These are phyloP conservation scores for Chymomyza fuscimana DNA, from an alignment of 2,888 invertebrate genomes.

Conservation along the genomic window DNA sequence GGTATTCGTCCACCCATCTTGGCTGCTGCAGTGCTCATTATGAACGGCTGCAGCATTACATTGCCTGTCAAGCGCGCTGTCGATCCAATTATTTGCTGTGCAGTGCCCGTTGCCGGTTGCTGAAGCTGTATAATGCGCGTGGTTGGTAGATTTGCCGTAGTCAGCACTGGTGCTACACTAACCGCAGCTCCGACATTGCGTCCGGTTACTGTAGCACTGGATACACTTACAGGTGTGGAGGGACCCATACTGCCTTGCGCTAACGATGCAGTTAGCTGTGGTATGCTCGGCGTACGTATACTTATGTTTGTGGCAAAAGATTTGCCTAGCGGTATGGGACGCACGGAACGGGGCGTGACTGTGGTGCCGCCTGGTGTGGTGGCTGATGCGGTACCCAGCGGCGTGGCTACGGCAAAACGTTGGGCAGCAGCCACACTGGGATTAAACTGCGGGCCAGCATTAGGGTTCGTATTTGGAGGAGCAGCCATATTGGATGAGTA, in stretches of 20 bases:
- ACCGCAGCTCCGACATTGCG: constrained; percentile 47
- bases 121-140: constrained; percentile 79
- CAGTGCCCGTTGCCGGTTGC: constrained; percentile 74
- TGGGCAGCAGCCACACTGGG: constrained; percentile 61
- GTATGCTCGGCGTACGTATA: constrained; percentile 77
- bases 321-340: constrained; percentile 78
- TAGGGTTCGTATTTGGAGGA: constrained; percentile 55
- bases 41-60: constrained; percentile 79
- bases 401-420: constrained; percentile 77
- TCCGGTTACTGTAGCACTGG: constrained; percentile 61
- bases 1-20: constrained; percentile 76
- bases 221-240: constrained; percentile 58
- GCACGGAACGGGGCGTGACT: constrained; percentile 76
- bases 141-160: constrained; percentile 73
- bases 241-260: constrained; percentile 54
- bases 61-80: constrained; percentile 76
- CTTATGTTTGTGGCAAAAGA: constrained; percentile 79
- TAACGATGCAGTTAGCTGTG: constrained; percentile 69
- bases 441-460: constrained; percentile 77
- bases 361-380: constrained; percentile 63
- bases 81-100: constrained; percentile 77
- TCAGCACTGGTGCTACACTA: constrained; percentile 63
- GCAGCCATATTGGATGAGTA: constrained; percentile 77
- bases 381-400: constrained; percentile 48
- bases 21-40: constrained; percentile 75